Conservation (phyloP, 2,797 vertebrate species). For the Octomys mimax region DNA sequence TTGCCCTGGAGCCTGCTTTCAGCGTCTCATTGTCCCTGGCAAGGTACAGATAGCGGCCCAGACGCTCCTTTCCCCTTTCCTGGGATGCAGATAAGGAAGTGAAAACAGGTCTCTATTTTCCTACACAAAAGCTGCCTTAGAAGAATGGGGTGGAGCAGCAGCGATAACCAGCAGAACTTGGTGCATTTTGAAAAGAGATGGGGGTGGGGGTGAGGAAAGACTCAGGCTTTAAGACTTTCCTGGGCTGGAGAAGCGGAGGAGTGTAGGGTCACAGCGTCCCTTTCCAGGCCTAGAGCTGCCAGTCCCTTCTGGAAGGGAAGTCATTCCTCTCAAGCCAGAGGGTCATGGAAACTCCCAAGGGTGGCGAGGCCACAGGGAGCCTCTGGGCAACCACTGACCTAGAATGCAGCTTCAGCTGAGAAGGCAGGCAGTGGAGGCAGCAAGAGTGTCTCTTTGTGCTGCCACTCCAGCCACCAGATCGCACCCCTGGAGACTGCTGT, state of each 20-base stretch:
- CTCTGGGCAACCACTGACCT: not conserved
- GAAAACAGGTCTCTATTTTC: constrained; percentile 87
- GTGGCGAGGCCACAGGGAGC: not conserved
- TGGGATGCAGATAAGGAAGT: constrained; percentile 89
- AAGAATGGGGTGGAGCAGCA: constrained; percentile 81
- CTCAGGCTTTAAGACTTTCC: constrained; percentile 28
- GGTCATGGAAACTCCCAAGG: not conserved
- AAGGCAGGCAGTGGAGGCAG: not conserved
- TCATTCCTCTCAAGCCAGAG: not conserved
- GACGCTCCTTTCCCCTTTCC: constrained; percentile 89
- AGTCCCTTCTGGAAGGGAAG: constrained; percentile 21
- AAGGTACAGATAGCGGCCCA: constrained; percentile 88
- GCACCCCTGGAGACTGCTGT: not conserved
- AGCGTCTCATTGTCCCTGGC: constrained; percentile 87
- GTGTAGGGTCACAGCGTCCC: not conserved
- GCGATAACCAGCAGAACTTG: constrained; percentile 76
- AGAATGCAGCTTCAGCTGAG: not conserved
- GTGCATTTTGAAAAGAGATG: constrained; percentile 70
- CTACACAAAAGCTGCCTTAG: constrained; percentile 79
- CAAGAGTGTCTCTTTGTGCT: not conserved
- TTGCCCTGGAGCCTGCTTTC: constrained; percentile 84
- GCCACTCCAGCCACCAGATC: not conserved
- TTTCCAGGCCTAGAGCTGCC: not conserved
- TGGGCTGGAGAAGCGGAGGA: constrained; percentile 16
- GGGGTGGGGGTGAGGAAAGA: not conserved